A percentile compares a stretch with the other conserved stretches of the same genome.
These are phyloP conservation scores for Argyrosomus japonicus DNA, from an alignment of 2,113 vertebrate species.

Conservation along the genomic window DNA sequence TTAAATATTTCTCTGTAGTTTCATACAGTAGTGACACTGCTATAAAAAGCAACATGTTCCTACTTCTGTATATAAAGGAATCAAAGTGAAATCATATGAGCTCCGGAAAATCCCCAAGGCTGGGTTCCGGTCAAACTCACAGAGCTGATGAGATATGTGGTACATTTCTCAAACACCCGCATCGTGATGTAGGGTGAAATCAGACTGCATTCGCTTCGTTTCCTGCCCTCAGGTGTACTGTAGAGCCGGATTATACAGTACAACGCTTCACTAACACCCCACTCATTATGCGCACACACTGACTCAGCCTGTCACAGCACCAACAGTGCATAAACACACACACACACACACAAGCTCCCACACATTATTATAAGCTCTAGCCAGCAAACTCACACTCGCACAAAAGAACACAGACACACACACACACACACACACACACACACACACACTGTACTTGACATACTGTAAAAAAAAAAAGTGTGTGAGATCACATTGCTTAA, in stretches of 20 bases:
- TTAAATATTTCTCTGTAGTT: background rate
- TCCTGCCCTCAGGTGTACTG: constrained; percentile 71
- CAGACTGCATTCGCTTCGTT: constrained; percentile 45
- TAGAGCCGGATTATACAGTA: constrained; percentile 66
- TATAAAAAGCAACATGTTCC: background rate
- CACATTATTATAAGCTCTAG: constrained; percentile 58
- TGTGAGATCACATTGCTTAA: constrained; percentile 55
- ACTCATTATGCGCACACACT: constrained; percentile 67
- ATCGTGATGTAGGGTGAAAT: constrained; percentile 24
- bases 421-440: background rate
- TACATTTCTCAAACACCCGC: constrained; percentile 19
- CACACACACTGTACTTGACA: constrained; percentile 44
- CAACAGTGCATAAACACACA: constrained; percentile 45
- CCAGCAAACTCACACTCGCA: constrained; percentile 29
- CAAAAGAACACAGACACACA: constrained; percentile 10
- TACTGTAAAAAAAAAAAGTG: constrained; percentile 45
- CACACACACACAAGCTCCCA: constrained; percentile 26
- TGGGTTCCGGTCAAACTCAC: constrained; percentile 31
- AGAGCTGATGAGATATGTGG: constrained; percentile 13
- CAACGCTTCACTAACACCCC: constrained; percentile 63
- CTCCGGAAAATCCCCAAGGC: constrained; percentile 19
- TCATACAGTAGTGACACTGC: background rate
- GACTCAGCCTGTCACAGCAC: constrained; percentile 61
- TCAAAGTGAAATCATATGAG: constrained; percentile 24
- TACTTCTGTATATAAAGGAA: constrained; percentile 13